Evolutionary conservation across 2,888 invertebrate species (phyloP).

Genomic region (Chirona hameri): DNA sequence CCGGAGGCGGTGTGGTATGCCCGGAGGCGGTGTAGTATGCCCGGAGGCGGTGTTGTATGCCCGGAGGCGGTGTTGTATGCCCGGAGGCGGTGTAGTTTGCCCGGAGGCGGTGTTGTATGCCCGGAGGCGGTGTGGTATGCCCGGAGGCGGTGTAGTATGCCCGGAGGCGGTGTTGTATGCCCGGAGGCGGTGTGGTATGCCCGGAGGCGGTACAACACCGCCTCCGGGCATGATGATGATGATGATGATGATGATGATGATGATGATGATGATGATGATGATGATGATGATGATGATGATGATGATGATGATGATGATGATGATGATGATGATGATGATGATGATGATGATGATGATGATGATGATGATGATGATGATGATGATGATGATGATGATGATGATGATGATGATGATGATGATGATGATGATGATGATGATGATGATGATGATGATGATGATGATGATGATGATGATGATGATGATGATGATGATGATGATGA

Average conservation of each 20-base stretch:
- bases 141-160: too few species aligned
- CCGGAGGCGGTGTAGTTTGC: too few species aligned
- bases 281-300: slow-evolving; percentile 22
- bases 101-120: too few species aligned
- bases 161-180: too few species aligned
- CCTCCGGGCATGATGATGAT: slow-evolving; percentile 2
- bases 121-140: too few species aligned
- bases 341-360: slow-evolving; percentile 22
- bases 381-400: slow-evolving; percentile 22
- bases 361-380: slow-evolving; percentile 22
- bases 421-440: slow-evolving; percentile 22
- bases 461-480: slow-evolving; percentile 22
- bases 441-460: slow-evolving; percentile 22
- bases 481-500: slow-evolving; percentile 22
- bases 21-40: too few species aligned
- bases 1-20: too few species aligned
- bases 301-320: slow-evolving; percentile 22
- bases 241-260: slow-evolving; percentile 22
- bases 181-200: too few species aligned
- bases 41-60: too few species aligned
- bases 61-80: too few species aligned
- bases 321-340: slow-evolving; percentile 22
- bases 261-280: slow-evolving; percentile 22
- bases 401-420: slow-evolving; percentile 22
- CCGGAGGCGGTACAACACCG: background rate